Base-by-base conservation (phyloP, 2,797 vertebrate species). In the Emydoidea blandingii region DNA sequence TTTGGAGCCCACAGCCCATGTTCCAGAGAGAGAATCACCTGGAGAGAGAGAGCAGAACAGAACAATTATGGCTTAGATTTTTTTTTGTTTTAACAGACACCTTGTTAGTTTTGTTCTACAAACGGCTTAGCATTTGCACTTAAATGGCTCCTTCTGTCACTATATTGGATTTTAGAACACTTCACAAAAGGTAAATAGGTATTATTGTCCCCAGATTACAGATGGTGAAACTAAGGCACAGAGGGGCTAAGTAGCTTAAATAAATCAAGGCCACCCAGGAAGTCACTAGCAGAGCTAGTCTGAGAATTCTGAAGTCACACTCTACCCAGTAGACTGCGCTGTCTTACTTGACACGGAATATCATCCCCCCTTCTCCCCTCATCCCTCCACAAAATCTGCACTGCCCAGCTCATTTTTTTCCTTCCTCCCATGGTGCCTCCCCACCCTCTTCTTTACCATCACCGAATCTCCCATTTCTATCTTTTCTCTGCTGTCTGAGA, bases 1-100 rank as follows among this genome's bases (percentile, higher is more conserved):
- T 99, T 99, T 94, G 99, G 99, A 83, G 99, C 98, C 99, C 99
- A 99, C 37, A 99, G 29, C 7, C 99, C 99, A 10, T 98, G 98
- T 91, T 99, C 99, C 96, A 99, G 96, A 88, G 98, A 99, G 1
- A 99, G 98, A 93, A 99, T 79, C 89, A 99, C 99, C 99, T 99
- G 95, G 4, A 54, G 97, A 15, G 37, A 57, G 21, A 54, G 97
- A n/a, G 87, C 59, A 91, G 82, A 91, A 85, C 0, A 91, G 18
- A 65, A 29, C 8, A 54, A 79, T 83, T 59, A 47, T 72, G 21
- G 47, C 68, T 52, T 29, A 81, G 8, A 31, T 5, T 82, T 56
- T 15, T 54, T 50, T 54, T 91, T 53, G 41, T 23, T 3, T 82
- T 14, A 93, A 34, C 14, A 23, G 59, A 81, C 5, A 83, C 76